phyloP scores from a whole-genome alignment of 2,797 vertebrate genomes.

The Bovichtus variegatus region DNA sequence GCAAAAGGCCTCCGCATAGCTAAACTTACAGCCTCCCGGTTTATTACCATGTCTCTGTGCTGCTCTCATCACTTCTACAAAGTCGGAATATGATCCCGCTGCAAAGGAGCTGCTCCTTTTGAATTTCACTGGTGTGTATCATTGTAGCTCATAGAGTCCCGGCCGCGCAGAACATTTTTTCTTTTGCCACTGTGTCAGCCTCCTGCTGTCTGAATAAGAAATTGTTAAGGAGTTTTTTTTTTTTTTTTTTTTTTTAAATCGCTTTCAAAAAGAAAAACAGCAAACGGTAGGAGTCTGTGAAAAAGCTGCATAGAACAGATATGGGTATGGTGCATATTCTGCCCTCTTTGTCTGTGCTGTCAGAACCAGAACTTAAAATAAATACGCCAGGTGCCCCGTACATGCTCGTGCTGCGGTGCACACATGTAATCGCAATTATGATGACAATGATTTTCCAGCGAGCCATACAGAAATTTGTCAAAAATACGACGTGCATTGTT shows the following conservation, averaged over 20 bases:
- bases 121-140: slow-evolving; percentile 48
- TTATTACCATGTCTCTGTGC: slow-evolving; percentile 47
- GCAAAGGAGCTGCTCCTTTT: slow-evolving; percentile 53
- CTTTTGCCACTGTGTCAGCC: slow-evolving; percentile 43
- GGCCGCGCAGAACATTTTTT: slow-evolving; percentile 49
- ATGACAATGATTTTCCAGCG: slow-evolving; percentile 64
- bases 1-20: slow-evolving; percentile 45
- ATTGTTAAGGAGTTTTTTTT: slow-evolving; percentile 27
- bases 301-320: slow-evolving; percentile 43
- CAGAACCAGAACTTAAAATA: slow-evolving; percentile 52
- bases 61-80: slow-evolving; percentile 63
- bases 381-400: slow-evolving; percentile 49
- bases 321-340: slow-evolving; percentile 36
- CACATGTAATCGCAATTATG: slow-evolving; percentile 73
- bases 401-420: slow-evolving; percentile 47
- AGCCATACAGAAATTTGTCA: slow-evolving; percentile 69
- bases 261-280: slow-evolving; percentile 55
- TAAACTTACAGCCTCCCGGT: slow-evolving; percentile 42
- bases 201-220: slow-evolving; percentile 58
- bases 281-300: slow-evolving; percentile 59
- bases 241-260: slow-evolving; percentile 19
- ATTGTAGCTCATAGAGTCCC: slow-evolving; percentile 45
- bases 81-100: slow-evolving; percentile 55
- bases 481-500: slow-evolving; percentile 77
- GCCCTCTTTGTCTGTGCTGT: slow-evolving; percentile 64